These are phyloP conservation scores for Penaeus japonicus DNA, from an alignment of 1,140 invertebrate genomes.

Conservation along the genomic window DNA sequence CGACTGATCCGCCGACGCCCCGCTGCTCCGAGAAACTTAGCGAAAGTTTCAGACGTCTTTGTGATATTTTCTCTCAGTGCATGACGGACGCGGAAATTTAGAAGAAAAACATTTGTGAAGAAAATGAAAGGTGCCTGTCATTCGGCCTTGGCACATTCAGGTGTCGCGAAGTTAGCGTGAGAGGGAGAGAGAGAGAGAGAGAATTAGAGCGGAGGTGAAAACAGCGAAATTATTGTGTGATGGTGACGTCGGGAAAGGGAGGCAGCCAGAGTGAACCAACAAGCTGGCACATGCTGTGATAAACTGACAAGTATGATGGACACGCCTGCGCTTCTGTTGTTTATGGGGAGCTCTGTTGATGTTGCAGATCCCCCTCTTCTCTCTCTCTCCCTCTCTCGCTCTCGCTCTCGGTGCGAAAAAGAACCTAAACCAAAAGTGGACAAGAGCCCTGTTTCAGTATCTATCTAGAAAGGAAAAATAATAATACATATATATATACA, in stretches of 20 bases:
- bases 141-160: not conserved
- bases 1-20: not conserved
- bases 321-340: too few species aligned
- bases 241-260: not conserved
- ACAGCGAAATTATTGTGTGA: not conserved
- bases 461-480: too few species aligned
- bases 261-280: not conserved
- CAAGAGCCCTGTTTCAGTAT: too few species aligned
- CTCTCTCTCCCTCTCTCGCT: too few species aligned
- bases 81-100: too few species aligned
- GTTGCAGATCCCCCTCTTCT: too few species aligned
- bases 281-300: not conserved
- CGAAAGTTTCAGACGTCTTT: not conserved
- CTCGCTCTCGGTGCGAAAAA: too few species aligned
- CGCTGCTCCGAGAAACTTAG: not conserved
- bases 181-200: slow-evolving; percentile 1
- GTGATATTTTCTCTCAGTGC: not conserved
- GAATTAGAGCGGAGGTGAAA: not conserved
- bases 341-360: too few species aligned
- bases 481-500: too few species aligned
- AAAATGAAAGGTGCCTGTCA: not conserved
- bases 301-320: too few species aligned
- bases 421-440: too few species aligned
- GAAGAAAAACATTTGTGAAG: not conserved
- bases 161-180: not conserved